A percentile compares a stretch with the other conserved stretches of the same genome.
Evolutionary conservation across 2,888 invertebrate species (phyloP).

Genomic region (Eupithecia pulchellata): DNA sequence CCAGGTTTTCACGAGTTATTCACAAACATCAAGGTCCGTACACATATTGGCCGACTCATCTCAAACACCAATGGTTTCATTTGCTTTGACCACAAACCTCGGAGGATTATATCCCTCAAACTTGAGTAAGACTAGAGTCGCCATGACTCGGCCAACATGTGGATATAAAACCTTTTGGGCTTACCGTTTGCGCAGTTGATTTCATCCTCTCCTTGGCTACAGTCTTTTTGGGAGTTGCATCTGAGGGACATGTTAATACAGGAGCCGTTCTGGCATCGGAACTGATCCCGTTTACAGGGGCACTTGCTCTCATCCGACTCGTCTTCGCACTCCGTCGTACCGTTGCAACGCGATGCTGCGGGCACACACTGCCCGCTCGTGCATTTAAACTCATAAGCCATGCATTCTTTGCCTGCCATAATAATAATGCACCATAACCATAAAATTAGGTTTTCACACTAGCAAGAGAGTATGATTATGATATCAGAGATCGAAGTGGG

Average conservation of each 20-base stretch:
- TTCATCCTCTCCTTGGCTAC: constrained; percentile 87
- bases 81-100: neutral
- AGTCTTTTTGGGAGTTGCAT: constrained; percentile 87
- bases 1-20: constrained; percentile 32
- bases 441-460: constrained; percentile 47
- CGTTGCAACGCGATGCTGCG: constrained; percentile 81
- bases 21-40: constrained; percentile 34
- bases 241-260: constrained; percentile 87
- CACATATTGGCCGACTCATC: neutral
- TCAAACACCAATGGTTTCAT: neutral
- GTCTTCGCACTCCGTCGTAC: constrained; percentile 81
- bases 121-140: neutral
- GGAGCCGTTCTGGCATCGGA: constrained; percentile 86
- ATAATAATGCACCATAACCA: constrained; percentile 74
- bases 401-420: constrained; percentile 81
- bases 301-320: constrained; percentile 76
- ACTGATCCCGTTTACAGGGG: constrained; percentile 80
- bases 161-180: constrained; percentile 41
- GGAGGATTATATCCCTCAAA: neutral
- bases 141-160: neutral
- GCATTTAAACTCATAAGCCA: constrained; percentile 87
- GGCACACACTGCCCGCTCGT: constrained; percentile 87
- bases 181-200: constrained; percentile 80
- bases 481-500: constrained; percentile 15
- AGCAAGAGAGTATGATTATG: constrained; percentile 13